Evolutionary conservation across 1,140 invertebrate species (phyloP).

Genomic region (Trinorchestia longiramus): DNA sequence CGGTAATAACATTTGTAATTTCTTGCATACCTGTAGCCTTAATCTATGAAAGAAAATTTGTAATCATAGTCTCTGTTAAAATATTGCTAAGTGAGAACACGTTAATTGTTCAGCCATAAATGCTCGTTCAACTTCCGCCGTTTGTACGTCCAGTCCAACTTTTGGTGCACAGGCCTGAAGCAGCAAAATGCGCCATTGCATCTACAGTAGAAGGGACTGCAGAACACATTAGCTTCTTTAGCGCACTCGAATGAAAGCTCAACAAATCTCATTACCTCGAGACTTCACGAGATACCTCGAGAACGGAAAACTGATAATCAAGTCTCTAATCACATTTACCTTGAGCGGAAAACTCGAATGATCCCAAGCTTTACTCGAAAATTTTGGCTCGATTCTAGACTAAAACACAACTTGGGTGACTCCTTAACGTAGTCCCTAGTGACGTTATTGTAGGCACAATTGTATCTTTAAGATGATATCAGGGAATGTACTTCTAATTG

Average conservation of each 20-base stretch:
- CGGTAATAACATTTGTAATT: no score
- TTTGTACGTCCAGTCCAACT: neutral
- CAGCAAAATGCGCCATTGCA: neutral
- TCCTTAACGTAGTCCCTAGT: neutral
- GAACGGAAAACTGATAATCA: constrained; percentile 50
- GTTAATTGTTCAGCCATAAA: neutral
- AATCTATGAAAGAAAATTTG: neutral
- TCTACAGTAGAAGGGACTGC: neutral
- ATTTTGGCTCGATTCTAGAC: neutral
- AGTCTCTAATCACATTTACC: constrained; percentile 39
- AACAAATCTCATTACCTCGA: constrained; percentile 51
- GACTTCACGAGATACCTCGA: constrained; percentile 51
- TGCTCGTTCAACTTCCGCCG: neutral
- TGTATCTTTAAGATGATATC: neutral
- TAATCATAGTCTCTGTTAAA: neutral
- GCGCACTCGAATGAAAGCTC: constrained; percentile 47
- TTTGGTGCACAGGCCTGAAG: neutral
- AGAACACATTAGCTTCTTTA: constrained; percentile 27
- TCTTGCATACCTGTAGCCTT: no score
- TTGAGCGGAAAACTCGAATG: constrained; percentile 38
- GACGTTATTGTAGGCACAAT: neutral
- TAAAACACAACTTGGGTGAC: neutral
- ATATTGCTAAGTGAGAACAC: neutral
- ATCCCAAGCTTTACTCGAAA: constrained; percentile 16
- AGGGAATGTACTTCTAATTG: neutral